Base-by-base conservation (phyloP, 2,797 vertebrate species). In the Enteromius trimaculatus region DNA sequence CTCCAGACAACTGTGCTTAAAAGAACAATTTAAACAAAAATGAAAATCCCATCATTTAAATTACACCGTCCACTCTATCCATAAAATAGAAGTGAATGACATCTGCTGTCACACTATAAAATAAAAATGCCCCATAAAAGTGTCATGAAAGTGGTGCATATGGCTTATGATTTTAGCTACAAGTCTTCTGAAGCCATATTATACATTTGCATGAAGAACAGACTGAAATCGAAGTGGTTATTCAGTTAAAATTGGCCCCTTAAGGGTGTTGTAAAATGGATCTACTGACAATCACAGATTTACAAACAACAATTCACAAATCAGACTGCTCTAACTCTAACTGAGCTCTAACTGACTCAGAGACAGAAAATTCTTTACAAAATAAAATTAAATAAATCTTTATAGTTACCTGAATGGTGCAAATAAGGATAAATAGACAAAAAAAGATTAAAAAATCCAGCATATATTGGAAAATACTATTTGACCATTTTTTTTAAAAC, bases 21-120 rank as follows among this genome's bases (percentile, higher is more conserved):
- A 79, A 69, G 19, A 79, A 68, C 16, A 11, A 6, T 37, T 51
- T 11, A 68, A 51, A 21, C 9, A 37, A 75, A 65, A 77, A 44
- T 29, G 4, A 5, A 19, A 17, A 79, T 21, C 14, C 21, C 37
- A 14, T 44, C 11, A 44, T 49, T 49, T 17, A 37, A 66, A 37
- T 37, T 5, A 39, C 64, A 66, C 14, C 19, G 23, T 17, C 42
- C 3, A 49, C 29, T 34, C 19, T 13, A 53, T n/a, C 17, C 31
- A 31, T 53, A 8, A 74, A 34, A 51, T 51, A 1, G 31, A 72
- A 72, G 26, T 31, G 26, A 49, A 72, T 31, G 2, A 72, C 8
- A 49, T 47, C 42, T 10, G 9, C 58, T 26, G 23, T 60, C 23
- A 11, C 14, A 14, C 9, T 26, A 60, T 26, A 3, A 60, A 60